Conservation (phyloP, 2,797 vertebrate species). For the Eulemur coronatus region DNA sequence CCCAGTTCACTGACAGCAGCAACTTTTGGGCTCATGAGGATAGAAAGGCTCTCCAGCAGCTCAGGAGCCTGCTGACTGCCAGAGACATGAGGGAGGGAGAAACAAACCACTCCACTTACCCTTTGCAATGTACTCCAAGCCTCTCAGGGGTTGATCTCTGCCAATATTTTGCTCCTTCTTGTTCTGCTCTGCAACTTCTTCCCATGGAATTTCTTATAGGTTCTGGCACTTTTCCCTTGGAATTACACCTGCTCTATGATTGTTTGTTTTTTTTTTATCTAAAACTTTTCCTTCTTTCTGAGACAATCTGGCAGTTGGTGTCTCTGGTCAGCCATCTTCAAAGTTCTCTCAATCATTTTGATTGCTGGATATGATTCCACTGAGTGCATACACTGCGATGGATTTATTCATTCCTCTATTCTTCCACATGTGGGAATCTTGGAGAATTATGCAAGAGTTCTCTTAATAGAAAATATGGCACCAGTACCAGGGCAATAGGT, state of each 20-base stretch:
- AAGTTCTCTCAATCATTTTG: not conserved
- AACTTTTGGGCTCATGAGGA: not conserved
- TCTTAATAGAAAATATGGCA: not conserved
- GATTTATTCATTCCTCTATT: conserved; percentile 14
- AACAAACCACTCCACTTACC: not conserved
- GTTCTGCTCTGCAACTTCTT: not conserved
- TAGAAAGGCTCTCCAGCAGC: not conserved
- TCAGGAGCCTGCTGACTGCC: not conserved
- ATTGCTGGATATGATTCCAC: conserved; percentile 23
- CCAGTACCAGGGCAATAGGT: not conserved
- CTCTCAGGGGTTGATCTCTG: not conserved
- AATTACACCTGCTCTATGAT: not conserved
- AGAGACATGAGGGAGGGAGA: not conserved
- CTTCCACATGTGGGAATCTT: not conserved
- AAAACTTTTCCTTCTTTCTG: not conserved
- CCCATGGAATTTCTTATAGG: not conserved
- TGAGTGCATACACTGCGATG: not conserved
- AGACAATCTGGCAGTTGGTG: not conserved
- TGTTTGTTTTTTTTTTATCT: not conserved
- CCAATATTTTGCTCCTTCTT: not conserved
- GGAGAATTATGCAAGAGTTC: not conserved
- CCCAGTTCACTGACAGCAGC: not conserved
- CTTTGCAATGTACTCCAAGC: not conserved
- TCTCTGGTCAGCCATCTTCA: not conserved
- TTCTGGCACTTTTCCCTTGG: not conserved